A percentile compares a stretch with the other conserved stretches of the same genome.
These are phyloP conservation scores for Ispidina picta DNA, from an alignment of 2,797 vertebrate genomes.

Conservation along the genomic window DNA sequence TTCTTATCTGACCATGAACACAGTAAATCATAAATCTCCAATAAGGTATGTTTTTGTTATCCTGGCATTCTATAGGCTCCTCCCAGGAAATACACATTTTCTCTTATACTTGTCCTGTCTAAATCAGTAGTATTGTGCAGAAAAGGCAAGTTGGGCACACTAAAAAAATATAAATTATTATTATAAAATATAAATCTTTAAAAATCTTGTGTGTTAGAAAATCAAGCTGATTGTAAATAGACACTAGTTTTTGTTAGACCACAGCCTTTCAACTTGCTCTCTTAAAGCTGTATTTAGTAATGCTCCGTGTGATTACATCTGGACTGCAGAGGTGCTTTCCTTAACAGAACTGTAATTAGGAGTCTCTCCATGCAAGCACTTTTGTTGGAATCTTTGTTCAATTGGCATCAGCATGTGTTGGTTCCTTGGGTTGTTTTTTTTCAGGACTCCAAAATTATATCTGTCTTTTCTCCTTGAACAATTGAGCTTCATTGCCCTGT, in stretches of 20 bases:
- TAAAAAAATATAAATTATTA: background rate
- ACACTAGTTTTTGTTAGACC: background rate
- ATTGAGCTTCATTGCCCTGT: background rate
- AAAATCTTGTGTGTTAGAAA: background rate
- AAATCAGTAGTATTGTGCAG: background rate
- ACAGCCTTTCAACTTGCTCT: background rate
- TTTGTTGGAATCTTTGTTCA: background rate
- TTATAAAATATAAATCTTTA: background rate
- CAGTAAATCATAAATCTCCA: background rate
- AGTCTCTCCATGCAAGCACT: background rate
- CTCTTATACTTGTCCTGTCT: background rate
- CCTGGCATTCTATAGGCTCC: background rate
- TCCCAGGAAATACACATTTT: background rate
- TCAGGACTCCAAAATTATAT: background rate
- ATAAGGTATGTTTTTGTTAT: background rate
- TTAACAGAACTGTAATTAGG: background rate
- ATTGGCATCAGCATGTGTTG: background rate
- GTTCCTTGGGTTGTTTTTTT: background rate
- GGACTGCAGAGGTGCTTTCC: background rate
- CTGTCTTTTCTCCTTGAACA: background rate
- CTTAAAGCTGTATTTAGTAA: background rate
- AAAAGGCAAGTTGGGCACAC: background rate
- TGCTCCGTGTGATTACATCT: background rate
- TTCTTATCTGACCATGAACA: background rate
- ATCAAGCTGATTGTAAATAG: background rate